Percentiles rank a stretch among this genome's conserved stretches.
Evolutionary conservation across 2,888 invertebrate genomes (phyloP).

Genomic region (Pristionchus fissidentatus): DNA sequence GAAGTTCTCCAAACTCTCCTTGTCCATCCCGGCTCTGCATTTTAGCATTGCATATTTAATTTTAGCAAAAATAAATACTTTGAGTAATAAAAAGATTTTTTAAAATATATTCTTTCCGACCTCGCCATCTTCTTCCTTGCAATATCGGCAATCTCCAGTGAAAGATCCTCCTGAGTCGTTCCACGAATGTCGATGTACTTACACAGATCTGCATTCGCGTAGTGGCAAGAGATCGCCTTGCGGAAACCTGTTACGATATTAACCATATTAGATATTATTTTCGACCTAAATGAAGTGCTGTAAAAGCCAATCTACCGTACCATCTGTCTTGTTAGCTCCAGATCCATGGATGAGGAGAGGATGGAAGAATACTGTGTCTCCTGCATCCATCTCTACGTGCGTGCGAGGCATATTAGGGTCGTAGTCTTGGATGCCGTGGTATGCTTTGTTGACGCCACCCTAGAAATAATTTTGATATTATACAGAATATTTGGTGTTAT

Average conservation of each 20-base stretch:
- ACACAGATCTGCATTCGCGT: constrained; percentile 83
- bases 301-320: constrained; percentile 51
- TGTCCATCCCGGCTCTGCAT: constrained; percentile 34
- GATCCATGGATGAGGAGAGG: constrained; percentile 90
- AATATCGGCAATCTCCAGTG: constrained; percentile 22
- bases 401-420: constrained; percentile 78
- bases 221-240: constrained; percentile 89
- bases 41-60: too few relatives aligned
- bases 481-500: too few relatives aligned
- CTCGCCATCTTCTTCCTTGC: constrained; percentile 39
- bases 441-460: constrained; percentile 83
- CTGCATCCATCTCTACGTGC: constrained; percentile 86
- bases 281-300: too few relatives aligned
- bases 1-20: constrained; percentile 10
- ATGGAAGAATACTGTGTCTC: constrained; percentile 89
- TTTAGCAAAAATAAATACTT: neutral
- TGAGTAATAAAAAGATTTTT: neutral
- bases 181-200: constrained; percentile 75
- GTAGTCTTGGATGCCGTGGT: constrained; percentile 82
- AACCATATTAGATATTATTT: neutral
- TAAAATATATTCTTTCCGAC: neutral
- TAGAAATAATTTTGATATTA: constrained; percentile 51
- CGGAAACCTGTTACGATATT: constrained; percentile 80
- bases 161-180: constrained; percentile 42
- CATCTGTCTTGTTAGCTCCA: constrained; percentile 84